Evolutionary conservation across 2,888 invertebrate genomes (phyloP).

Genomic region (Drosophila demipolita): DNA sequence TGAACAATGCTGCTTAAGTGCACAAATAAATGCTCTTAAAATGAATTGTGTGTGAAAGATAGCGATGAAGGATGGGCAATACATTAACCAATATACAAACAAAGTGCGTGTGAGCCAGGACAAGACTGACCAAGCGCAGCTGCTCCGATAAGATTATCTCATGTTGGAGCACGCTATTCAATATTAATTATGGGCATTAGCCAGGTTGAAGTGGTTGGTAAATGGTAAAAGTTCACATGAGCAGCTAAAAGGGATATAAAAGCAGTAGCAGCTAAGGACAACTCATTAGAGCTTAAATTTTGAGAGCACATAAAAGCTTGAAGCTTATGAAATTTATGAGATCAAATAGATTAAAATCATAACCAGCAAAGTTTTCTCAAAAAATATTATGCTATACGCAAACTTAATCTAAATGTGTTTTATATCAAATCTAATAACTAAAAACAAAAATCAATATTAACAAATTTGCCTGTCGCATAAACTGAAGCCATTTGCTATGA

Average conservation of each 20-base stretch:
- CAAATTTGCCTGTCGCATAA: background rate
- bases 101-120: conserved; percentile 15
- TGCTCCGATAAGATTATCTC: conserved; percentile 58
- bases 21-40: conserved; percentile 40
- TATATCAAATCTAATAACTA: background rate
- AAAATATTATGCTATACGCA: background rate
- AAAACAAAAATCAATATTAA: conserved; percentile 2
- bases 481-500: background rate
- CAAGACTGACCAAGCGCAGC: conserved; percentile 71
- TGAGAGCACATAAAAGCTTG: background rate
- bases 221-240: conserved; percentile 15
- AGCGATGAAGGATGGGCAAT: conserved; percentile 56
- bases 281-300: background rate
- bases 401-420: background rate
- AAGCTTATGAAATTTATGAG: too few species aligned
- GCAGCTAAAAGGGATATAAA: background rate
- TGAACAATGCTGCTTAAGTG: conserved; percentile 45
- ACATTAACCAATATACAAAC: conserved; percentile 63
- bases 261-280: background rate
- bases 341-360: too few species aligned
- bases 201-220: conserved; percentile 8
- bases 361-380: background rate
- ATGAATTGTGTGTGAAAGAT: conserved; percentile 44
- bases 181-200: conserved; percentile 47
- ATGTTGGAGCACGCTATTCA: conserved; percentile 44